Evolutionary conservation across 2,797 vertebrate species (phyloP).

Genomic region (Galaxias olidus): DNA sequence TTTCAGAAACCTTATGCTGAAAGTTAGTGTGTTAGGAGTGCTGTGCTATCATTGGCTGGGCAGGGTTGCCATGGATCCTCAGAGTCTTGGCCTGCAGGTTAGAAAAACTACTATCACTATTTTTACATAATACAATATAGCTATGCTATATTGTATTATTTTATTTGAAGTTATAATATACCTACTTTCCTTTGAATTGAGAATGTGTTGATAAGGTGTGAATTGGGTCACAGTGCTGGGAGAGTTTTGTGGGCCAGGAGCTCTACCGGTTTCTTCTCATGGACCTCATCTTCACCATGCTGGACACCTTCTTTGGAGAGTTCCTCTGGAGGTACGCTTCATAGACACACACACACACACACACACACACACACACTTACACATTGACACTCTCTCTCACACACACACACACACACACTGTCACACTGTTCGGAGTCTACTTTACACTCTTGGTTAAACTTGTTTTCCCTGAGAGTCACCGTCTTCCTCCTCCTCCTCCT

Average conservation of each 20-base stretch:
- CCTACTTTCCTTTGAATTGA: too few species aligned
- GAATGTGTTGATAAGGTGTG: too few species aligned
- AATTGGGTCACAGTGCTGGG: slow-evolving; percentile 97
- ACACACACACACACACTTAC: neutral
- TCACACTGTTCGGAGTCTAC: neutral
- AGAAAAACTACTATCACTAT: neutral
- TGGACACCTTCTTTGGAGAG: slow-evolving; percentile 86
- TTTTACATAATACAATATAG: too few species aligned
- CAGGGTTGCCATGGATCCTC: slow-evolving; percentile 41
- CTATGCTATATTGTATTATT: too few species aligned
- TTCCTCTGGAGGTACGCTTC: slow-evolving; percentile 84
- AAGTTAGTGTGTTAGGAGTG: slow-evolving; percentile 78
- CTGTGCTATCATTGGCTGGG: slow-evolving; percentile 91
- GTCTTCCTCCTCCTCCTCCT: neutral
- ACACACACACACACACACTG: too few species aligned
- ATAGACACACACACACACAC: neutral
- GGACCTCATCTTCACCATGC: slow-evolving; percentile 86
- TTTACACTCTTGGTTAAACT: slow-evolving; percentile 10
- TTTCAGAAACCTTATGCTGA: slow-evolving; percentile 87
- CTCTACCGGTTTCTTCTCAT: slow-evolving; percentile 89
- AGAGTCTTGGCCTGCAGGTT: slow-evolving; percentile 43
- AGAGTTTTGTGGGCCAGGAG: slow-evolving; percentile 93
- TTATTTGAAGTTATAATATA: too few species aligned
- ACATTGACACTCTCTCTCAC: too few species aligned
- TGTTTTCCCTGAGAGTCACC: neutral